Percentiles rank a stretch among this genome's conserved stretches.
These are phyloP conservation scores for Xenotilapia longispinis DNA, from an alignment of 2,113 vertebrate species.

Conservation along the genomic window DNA sequence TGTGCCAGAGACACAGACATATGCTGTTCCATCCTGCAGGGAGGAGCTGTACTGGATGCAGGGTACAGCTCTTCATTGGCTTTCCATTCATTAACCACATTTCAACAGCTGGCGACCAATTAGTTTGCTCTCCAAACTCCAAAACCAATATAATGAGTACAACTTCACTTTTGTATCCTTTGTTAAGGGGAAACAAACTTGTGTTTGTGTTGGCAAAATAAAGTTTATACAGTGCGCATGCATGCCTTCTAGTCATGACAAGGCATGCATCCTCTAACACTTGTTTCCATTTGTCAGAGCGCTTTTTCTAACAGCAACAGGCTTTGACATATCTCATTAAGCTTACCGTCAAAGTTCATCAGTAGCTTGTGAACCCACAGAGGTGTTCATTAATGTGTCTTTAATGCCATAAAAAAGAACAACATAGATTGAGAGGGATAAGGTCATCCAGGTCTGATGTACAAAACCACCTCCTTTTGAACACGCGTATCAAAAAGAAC, in stretches of 20 bases:
- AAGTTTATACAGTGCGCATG: neutral
- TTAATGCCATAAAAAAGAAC: neutral
- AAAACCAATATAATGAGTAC: constrained; percentile 7
- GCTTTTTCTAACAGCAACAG: neutral
- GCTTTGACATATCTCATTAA: neutral
- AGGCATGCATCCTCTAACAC: neutral
- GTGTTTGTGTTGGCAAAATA: neutral
- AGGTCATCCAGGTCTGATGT: neutral
- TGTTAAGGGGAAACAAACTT: neutral
- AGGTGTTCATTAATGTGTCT: constrained; percentile 10
- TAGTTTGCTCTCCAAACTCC: constrained; percentile 36
- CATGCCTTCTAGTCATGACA: neutral
- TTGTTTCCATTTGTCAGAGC: neutral
- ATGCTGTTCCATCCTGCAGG: constrained; percentile 54
- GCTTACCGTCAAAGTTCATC: neutral
- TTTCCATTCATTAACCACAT: constrained; percentile 38
- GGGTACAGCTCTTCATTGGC: constrained; percentile 11
- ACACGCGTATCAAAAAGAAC: neutral
- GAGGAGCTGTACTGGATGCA: constrained; percentile 39
- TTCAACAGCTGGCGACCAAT: constrained; percentile 48
- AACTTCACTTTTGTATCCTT: constrained; percentile 12
- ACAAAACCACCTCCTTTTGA: neutral
- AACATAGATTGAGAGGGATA: neutral
- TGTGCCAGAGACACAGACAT: constrained; percentile 55
- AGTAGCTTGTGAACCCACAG: neutral